Conservation (phyloP, 2,888 invertebrate species). For the Drosophila quinaria region DNA sequence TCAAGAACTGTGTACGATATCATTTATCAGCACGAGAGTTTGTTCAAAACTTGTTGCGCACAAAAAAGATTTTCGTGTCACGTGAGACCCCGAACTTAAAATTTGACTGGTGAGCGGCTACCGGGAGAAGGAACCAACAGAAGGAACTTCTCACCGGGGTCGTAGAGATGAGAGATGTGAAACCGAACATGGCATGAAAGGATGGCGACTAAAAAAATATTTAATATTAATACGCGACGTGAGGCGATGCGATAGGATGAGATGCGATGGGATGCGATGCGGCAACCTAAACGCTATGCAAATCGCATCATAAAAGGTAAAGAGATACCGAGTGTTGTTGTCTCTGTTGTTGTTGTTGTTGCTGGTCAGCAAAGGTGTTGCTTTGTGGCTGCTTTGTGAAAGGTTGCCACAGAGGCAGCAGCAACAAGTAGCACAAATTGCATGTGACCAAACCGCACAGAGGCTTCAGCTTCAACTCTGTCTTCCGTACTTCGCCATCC, state of each 20-base stretch:
- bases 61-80: constrained; percentile 85
- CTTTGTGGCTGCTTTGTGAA: constrained; percentile 53
- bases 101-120: constrained; percentile 59
- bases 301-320: constrained; percentile 74
- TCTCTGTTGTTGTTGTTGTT: constrained; percentile 12
- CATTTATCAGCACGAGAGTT: constrained; percentile 83
- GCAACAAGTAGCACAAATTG: constrained; percentile 80
- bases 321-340: constrained; percentile 48
- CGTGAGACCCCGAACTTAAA: constrained; percentile 65
- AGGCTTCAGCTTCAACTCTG: constrained; percentile 1
- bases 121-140: constrained; percentile 59
- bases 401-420: constrained; percentile 45
- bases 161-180: constrained; percentile 67
- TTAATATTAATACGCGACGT: constrained; percentile 77
- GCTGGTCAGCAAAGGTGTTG: constrained; percentile 66
- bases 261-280: constrained; percentile 27
- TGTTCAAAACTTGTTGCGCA: constrained; percentile 83
- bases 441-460: constrained; percentile 48
- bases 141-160: constrained; percentile 3
- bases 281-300: constrained; percentile 78
- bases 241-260: constrained; percentile 46
- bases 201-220: constrained; percentile 77
- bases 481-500: neutral
- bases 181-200: constrained; percentile 78
- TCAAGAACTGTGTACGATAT: constrained; percentile 74